These are phyloP conservation scores for Notothenia coriiceps DNA, from an alignment of 2,113 vertebrate genomes.

Conservation along the genomic window DNA sequence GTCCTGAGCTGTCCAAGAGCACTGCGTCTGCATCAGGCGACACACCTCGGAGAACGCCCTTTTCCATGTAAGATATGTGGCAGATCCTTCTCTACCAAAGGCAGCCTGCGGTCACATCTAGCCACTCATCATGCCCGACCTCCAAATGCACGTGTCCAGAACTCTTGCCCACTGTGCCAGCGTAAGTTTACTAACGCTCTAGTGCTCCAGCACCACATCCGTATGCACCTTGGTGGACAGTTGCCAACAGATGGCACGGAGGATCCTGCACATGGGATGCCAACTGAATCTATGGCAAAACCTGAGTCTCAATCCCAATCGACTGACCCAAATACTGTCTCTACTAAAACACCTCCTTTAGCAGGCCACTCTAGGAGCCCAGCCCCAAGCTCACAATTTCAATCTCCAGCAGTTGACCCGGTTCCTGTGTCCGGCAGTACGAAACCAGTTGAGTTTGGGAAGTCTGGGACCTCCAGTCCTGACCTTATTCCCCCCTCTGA, in stretches of 20 bases:
- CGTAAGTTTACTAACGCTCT: slow-evolving; percentile 94
- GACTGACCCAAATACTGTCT: slow-evolving; percentile 44
- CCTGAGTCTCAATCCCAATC: slow-evolving; percentile 60
- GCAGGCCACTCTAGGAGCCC: slow-evolving; percentile 49
- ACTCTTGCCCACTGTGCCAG: slow-evolving; percentile 92
- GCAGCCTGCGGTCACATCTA: slow-evolving; percentile 90
- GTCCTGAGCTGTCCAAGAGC: slow-evolving; percentile 93
- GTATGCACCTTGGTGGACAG: slow-evolving; percentile 93
- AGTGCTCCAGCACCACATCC: slow-evolving; percentile 92
- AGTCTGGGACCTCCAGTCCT: slow-evolving; percentile 72
- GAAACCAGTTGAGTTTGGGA: slow-evolving; percentile 49
- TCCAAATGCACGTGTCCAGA: slow-evolving; percentile 87
- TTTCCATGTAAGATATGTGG: slow-evolving; percentile 95
- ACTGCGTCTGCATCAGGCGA: slow-evolving; percentile 91
- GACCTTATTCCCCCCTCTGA: slow-evolving; percentile 73
- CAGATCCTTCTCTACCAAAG: slow-evolving; percentile 92
- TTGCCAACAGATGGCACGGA: slow-evolving; percentile 86
- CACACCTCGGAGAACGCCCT: slow-evolving; percentile 91
- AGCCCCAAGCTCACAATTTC: slow-evolving; percentile 53
- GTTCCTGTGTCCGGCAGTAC: slow-evolving; percentile 34
- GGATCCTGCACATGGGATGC: slow-evolving; percentile 59
- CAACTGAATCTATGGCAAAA: slow-evolving; percentile 58
- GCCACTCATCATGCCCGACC: slow-evolving; percentile 90
- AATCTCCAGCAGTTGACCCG: slow-evolving; percentile 29
- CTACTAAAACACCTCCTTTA: slow-evolving; percentile 54